Evolutionary conservation across 2,888 invertebrate genomes (phyloP).

Genomic region (Tetranychus truncatus): DNA sequence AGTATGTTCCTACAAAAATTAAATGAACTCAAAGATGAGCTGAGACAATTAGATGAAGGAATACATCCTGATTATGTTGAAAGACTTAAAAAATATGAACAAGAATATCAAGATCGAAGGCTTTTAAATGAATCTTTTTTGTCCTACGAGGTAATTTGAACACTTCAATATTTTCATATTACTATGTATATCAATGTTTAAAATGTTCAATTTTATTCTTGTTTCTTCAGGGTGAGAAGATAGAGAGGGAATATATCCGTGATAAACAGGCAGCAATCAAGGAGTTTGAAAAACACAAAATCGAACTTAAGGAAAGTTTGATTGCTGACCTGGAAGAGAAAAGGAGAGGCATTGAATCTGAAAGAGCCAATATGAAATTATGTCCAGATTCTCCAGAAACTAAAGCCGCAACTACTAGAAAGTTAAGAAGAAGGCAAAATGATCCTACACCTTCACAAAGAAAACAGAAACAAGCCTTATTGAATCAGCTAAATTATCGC

Average conservation of each 20-base stretch:
- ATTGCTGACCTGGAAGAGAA: conserved; percentile 83
- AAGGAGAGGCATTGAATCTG: conserved; percentile 65
- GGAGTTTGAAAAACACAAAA: conserved; percentile 86
- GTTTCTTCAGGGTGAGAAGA: conserved; percentile 55
- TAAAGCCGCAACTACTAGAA: conserved; percentile 85
- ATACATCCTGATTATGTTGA: conserved; percentile 67
- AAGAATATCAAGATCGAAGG: conserved; percentile 55
- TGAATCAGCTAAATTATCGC: conserved; percentile 62
- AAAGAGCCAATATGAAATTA: conserved; percentile 67
- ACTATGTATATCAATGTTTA: conserved; percentile 33
- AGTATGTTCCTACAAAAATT: conserved; percentile 58
- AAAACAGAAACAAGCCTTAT: conserved; percentile 53
- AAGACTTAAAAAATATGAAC: conserved; percentile 59
- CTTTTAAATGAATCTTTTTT: conserved; percentile 33
- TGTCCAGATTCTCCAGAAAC: conserved; percentile 41
- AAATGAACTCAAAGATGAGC: conserved; percentile 63
- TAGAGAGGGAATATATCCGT: conserved; percentile 64
- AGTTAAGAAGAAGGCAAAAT: conserved; percentile 72
- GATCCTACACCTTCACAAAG: conserved; percentile 73
- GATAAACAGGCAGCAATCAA: conserved; percentile 74
- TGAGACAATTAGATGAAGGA: conserved; percentile 68
- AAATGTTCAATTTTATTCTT: conserved; percentile 32
- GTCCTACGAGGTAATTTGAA: conserved; percentile 31
- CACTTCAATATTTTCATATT: not conserved
- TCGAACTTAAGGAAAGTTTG: conserved; percentile 69